Conservation (phyloP, 35 echinoderm and acorn worm genomes). For the Heliocidaris tuberculata region DNA sequence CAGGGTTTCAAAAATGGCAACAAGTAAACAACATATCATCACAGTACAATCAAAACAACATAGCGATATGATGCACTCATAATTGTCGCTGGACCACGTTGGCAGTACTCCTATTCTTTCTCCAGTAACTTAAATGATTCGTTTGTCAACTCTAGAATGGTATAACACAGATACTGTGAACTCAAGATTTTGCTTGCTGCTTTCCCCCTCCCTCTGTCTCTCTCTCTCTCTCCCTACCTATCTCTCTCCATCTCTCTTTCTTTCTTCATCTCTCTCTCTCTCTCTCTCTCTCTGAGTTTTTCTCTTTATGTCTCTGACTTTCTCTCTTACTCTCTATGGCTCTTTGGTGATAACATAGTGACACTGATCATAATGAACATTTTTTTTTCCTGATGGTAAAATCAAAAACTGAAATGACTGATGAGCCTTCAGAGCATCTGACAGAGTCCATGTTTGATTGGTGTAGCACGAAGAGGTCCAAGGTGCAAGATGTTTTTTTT, state of each 20-base stretch:
- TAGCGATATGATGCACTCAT: not conserved
- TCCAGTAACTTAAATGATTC: not conserved
- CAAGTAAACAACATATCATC: not conserved
- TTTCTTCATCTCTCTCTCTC: not conserved
- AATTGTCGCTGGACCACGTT: not conserved
- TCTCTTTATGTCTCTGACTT: not conserved
- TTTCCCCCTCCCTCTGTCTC: not conserved
- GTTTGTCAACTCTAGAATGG: not conserved
- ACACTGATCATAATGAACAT: not conserved
- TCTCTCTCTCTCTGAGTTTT: not conserved
- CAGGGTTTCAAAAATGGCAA: not conserved
- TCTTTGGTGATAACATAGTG: not conserved
- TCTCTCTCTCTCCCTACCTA: not conserved
- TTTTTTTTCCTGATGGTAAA: too few relatives aligned
- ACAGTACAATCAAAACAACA: not conserved
- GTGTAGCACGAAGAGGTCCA: not conserved
- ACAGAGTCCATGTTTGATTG: not conserved
- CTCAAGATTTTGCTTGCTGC: not conserved
- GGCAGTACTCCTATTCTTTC: not conserved
- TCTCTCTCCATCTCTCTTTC: not conserved
- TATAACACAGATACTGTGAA: not conserved
- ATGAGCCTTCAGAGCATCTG: not conserved
- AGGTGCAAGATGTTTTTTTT: not conserved
- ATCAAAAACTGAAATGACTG: too few relatives aligned
- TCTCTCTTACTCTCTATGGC: not conserved